These are phyloP conservation scores for Ischnura elegans DNA, from an alignment of 2,888 invertebrate genomes.

Conservation along the genomic window DNA sequence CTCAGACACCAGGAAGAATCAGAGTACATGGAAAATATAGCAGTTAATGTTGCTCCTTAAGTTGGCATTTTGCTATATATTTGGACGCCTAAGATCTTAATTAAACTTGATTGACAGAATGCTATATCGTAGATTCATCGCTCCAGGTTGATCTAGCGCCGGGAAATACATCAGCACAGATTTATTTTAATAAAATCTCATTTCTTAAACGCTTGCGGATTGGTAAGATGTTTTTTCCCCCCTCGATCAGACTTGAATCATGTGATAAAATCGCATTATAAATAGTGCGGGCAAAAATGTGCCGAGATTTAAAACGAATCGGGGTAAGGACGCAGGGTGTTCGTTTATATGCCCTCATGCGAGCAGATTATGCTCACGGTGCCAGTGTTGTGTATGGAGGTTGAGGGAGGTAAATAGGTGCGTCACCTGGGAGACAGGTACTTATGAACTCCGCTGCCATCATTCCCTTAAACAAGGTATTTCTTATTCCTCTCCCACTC, in stretches of 20 bases:
- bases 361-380: not conserved
- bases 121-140: not conserved
- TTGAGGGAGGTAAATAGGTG: not conserved
- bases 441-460: conserved; percentile 36
- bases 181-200: not conserved
- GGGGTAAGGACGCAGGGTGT: not conserved
- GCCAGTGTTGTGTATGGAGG: not conserved
- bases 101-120: not conserved
- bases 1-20: too few relatives aligned
- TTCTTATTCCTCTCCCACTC: conserved; percentile 37
- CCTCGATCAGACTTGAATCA: not conserved
- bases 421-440: not conserved
- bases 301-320: not conserved
- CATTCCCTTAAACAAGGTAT: conserved; percentile 43
- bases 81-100: too few relatives aligned
- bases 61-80: too few relatives aligned
- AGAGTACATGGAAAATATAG: too few relatives aligned
- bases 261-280: not conserved
- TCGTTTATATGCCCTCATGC: not conserved
- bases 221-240: not conserved
- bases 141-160: not conserved
- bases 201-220: not conserved
- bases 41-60: too few relatives aligned
- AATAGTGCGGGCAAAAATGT: not conserved
- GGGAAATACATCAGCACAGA: not conserved